Base-by-base conservation (phyloP, 2,797 vertebrate genomes). In the Pangasius larnaudii region DNA sequence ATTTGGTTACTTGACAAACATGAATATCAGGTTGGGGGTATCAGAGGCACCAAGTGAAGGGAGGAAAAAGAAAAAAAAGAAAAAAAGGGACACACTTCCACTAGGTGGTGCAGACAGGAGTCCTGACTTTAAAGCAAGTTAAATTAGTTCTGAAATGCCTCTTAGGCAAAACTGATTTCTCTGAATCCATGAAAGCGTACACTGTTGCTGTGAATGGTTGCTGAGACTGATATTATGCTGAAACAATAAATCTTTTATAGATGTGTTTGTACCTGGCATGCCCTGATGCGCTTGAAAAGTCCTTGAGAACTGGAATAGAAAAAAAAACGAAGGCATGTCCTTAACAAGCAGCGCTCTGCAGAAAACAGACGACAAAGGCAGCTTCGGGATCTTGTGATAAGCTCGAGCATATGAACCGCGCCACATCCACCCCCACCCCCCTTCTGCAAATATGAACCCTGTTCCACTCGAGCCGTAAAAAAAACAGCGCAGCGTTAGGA, bases 401-500 rank as follows among this genome's bases (percentile, higher is more conserved):
- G 92, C 89, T 89, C 42, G 36, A 87, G 90, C 93, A 93, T 94
- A 94, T 94, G 93, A 95, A 91, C 91, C 88, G 86, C 88, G 4
- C 39, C 39, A 39, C 36, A 94, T 95, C 93, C 91, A 91, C 39
- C 92, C 91, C 85, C 90, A 91, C 33, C 93, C 90, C 92, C 69
- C 87, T 75, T 89, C 59, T 87, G 88, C 88, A 91, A 91, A 91
- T 91, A 90, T 90, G 88, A 93, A 95, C 93, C 93, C 72, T 89
- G 88, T 88, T 92, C 91, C 89, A 89, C 93, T 90, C 85, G 88
- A 94, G 94, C 90, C 87, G 84, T 92, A 94, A 95, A 94, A 94
- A 95, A 94, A 96, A 96, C 94, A 96, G 95, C 92, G 89, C 92
- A 69, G 88, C 90, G 92, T 92, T 88, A 93, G 90, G 91, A 89